A percentile compares a stretch with the other conserved stretches of the same genome.
Evolutionary conservation across 2,113 vertebrate species (phyloP).

Genomic region (Siphamia tubifer): DNA sequence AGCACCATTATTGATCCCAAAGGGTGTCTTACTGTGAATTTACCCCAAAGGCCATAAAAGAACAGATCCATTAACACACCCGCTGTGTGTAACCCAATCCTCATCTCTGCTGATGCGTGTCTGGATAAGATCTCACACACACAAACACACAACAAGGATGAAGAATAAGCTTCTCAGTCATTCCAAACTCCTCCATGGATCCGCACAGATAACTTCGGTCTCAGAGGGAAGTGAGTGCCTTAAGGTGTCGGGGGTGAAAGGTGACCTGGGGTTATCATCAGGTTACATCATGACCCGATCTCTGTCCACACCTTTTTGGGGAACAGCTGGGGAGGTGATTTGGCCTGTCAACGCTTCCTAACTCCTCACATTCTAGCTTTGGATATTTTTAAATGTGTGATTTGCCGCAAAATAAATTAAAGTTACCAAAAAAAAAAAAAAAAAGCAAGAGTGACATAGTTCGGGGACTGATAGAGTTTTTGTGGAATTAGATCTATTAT

Average conservation of each 20-base stretch:
- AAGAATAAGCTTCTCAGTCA: conserved; percentile 35
- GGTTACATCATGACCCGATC: conserved; percentile 51
- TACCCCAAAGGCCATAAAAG: conserved; percentile 36
- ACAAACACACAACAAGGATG: background rate
- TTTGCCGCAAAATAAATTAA: conserved; percentile 26
- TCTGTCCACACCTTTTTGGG: conserved; percentile 42
- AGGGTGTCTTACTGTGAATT: conserved; percentile 26
- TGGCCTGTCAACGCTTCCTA: conserved; percentile 48
- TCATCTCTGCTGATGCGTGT: conserved; percentile 38
- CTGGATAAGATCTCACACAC: conserved; percentile 42
- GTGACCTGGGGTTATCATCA: conserved; percentile 55
- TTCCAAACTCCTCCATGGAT: conserved; percentile 6
- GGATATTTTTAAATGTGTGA: background rate
- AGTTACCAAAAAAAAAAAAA: conserved; percentile 15
- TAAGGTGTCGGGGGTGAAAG: conserved; percentile 62
- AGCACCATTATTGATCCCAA: conserved; percentile 29
- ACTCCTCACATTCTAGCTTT: background rate
- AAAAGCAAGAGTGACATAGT: background rate
- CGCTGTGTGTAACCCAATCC: conserved; percentile 44
- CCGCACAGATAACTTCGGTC: conserved; percentile 45
- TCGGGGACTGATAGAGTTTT: background rate
- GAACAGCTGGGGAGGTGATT: conserved; percentile 27
- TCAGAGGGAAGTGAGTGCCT: conserved; percentile 52
- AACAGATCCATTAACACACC: conserved; percentile 42
- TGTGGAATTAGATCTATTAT: background rate